Evolutionary conservation across 92 coral and sea anemone genomes (phyloP).

Genomic region (Porites cylindrica): DNA sequence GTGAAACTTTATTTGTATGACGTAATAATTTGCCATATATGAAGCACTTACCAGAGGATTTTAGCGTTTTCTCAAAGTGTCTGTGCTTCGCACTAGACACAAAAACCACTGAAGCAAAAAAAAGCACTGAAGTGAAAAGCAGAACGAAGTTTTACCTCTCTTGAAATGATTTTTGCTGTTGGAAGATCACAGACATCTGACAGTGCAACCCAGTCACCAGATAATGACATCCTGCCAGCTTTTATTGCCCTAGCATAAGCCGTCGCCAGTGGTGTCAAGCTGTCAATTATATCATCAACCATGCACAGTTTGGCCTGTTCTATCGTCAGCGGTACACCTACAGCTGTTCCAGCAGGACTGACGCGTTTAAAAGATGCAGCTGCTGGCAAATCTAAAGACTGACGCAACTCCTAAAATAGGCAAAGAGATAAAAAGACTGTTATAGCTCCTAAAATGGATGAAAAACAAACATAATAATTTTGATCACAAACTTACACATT

Average conservation of each 20-base stretch:
- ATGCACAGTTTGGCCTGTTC: constrained; percentile 96
- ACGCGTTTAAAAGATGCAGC: constrained; percentile 99
- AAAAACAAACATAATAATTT: too few relatives aligned
- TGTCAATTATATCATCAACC: constrained; percentile 94
- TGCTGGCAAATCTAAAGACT: constrained; percentile 87
- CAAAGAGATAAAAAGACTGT: not conserved
- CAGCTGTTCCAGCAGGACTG: constrained; percentile 99
- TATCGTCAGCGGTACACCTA: constrained; percentile 80
- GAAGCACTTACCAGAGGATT: too few relatives aligned
- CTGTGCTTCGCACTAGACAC: too few relatives aligned
- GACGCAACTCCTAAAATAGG: constrained; percentile 75
- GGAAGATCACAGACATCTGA: constrained; percentile 93
- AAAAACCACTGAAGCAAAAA: too few relatives aligned
- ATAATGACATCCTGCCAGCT: constrained; percentile 98
- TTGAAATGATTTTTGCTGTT: constrained; percentile 93
- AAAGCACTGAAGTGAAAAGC: not conserved
- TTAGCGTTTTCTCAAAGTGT: too few relatives aligned
- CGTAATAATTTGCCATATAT: too few relatives aligned
- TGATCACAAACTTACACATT: too few relatives aligned
- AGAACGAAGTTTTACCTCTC: constrained; percentile 73
- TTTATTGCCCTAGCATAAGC: constrained; percentile 99
- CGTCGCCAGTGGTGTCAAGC: constrained; percentile 90
- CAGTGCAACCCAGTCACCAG: constrained; percentile 99
- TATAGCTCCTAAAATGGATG: too few relatives aligned
- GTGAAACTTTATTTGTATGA: too few relatives aligned